Evolutionary conservation across 2,113 vertebrate species (phyloP).

Genomic region (Arenaria interpres): DNA sequence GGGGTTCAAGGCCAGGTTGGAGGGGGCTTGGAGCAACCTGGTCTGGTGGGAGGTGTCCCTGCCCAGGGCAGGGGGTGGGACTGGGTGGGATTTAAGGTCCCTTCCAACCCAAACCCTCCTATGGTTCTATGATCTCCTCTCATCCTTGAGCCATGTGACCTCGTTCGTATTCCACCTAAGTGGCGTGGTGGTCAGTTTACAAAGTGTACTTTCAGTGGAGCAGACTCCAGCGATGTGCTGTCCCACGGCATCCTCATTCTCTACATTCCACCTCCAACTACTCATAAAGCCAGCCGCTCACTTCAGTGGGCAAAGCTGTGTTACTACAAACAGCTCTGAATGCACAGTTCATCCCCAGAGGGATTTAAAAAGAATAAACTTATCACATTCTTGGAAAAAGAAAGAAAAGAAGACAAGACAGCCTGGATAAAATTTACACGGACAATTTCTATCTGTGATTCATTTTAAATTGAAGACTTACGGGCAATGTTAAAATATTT

Average conservation of each 20-base stretch:
- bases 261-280: slow-evolving; percentile 38
- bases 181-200: not conserved
- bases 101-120: too few species aligned
- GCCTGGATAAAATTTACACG: slow-evolving; percentile 10
- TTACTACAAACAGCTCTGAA: slow-evolving; percentile 54
- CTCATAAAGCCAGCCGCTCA: slow-evolving; percentile 22
- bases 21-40: too few species aligned
- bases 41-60: too few species aligned
- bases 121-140: not conserved
- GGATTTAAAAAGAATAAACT: slow-evolving; percentile 64
- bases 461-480: not conserved
- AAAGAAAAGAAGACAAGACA: not conserved
- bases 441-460: slow-evolving; percentile 6
- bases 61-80: too few species aligned
- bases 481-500: not conserved
- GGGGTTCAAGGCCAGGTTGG: too few species aligned
- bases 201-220: not conserved
- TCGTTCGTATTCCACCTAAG: rapidly evolving
- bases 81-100: too few species aligned
- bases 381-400: slow-evolving; percentile 46
- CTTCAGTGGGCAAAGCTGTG: slow-evolving; percentile 28
- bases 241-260: slow-evolving; percentile 19
- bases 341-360: slow-evolving; percentile 7
- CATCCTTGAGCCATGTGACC: rapidly evolving
- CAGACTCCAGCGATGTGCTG: not conserved